Base-by-base conservation (phyloP, 2,797 vertebrate species). In the Astyanax mexicanus region DNA sequence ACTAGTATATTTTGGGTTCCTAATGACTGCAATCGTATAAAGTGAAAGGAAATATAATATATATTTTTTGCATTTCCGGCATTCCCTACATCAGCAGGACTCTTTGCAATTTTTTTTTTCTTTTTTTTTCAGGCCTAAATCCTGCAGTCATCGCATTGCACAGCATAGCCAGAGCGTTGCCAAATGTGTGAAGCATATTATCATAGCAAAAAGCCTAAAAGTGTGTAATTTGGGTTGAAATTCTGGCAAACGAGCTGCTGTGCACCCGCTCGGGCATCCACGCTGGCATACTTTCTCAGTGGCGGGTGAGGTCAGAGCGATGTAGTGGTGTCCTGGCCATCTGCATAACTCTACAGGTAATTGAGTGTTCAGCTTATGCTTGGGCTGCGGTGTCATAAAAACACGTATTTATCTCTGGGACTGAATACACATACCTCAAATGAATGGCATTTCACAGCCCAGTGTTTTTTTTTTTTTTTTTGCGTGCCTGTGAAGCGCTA, bases 401-500 rank as follows among this genome's bases (percentile, higher is more conserved):
- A 32, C 61, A 49, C 58, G 42, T 55, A 32, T 5, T 32, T 32
- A 32, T 67, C 65, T 42, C 78, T 54, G 61, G 15, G 52, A 44
- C 54, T 61, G 45, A 60, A 65, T 51, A 72, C 64, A 68, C 44
- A 67, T 32, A 52, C 77, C 35, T 69, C 44, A 58, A 77, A 69
- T 69, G 57, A 74, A 71, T 68, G 58, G 57, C 62, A 57, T 69
- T 69, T 72, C 42, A 45, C 51, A 58, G n/a, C 62, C n/a, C n/a
- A n/a, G n/a, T n/a, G n/a, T n/a, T n/a, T n/a, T n/a, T n/a, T n/a
- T 57, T n/a, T 13, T 27, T 40, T n/a, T 74, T 29, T 29, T 35
- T 64, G 47, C 52, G 3, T 4, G 40, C 72, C 23, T 65, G 71
- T 66, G 25, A 80, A 68, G 62, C 75, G 81, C 82, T 79, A 79